These are phyloP conservation scores for Polyommatus icarus DNA, from an alignment of 2,888 invertebrate genomes.

Conservation along the genomic window DNA sequence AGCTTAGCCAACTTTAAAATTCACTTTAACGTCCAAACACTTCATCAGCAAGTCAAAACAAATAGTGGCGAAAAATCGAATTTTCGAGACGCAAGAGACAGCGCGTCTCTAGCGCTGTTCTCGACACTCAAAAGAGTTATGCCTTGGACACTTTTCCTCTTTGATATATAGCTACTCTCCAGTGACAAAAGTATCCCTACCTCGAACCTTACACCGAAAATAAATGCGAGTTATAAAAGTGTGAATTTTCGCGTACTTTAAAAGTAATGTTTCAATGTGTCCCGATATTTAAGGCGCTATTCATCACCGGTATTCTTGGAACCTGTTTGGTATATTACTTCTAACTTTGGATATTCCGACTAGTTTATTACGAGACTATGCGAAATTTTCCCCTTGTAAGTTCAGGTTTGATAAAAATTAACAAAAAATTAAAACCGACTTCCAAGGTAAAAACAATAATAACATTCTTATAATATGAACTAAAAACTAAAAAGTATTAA, in stretches of 20 bases:
- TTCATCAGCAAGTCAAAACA: slow-evolving; percentile 32
- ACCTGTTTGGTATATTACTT: neutral
- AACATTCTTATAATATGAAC: too few relatives aligned
- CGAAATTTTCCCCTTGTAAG: too few relatives aligned
- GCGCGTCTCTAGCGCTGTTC: slow-evolving; percentile 49
- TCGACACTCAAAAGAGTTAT: slow-evolving; percentile 59
- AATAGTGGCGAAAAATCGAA: slow-evolving; percentile 37
- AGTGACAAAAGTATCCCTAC: slow-evolving; percentile 46
- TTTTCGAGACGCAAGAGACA: slow-evolving; percentile 35
- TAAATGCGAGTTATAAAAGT: slow-evolving; percentile 35
- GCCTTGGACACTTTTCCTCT: slow-evolving; percentile 61
- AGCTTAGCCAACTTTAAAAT: slow-evolving; percentile 4
- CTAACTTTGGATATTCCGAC: neutral
- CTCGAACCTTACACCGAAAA: slow-evolving; percentile 36
- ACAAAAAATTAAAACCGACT: too few relatives aligned
- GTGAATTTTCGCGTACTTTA: slow-evolving; percentile 25
- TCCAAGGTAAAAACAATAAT: too few relatives aligned
- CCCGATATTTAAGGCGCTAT: slow-evolving; percentile 18
- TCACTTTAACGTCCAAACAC: slow-evolving; percentile 36
- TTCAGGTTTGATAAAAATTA: too few relatives aligned
- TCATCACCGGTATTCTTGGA: neutral
- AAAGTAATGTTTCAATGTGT: slow-evolving; percentile 22
- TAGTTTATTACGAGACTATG: too few relatives aligned
- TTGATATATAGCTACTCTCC: slow-evolving; percentile 59
- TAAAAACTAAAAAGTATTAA: too few relatives aligned